Evolutionary conservation across 2,797 vertebrate species (phyloP), one percentile per base, ranked within the genome.

Genomic region (Borostomias antarcticus): DNA sequence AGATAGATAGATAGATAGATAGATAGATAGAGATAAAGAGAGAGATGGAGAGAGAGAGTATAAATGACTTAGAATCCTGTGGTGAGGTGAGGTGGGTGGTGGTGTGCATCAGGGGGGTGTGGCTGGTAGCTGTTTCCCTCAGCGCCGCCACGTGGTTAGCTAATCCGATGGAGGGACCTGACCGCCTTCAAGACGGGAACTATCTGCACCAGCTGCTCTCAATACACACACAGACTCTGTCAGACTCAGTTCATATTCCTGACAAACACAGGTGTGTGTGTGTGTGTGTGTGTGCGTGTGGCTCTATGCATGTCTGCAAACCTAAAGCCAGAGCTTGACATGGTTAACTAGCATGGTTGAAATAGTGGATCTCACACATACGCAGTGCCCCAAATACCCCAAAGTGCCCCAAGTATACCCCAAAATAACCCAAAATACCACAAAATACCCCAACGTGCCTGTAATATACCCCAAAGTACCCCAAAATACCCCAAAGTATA

Each of bases 141-240:
- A n/a, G n/a, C n/a, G n/a, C n/a, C n/a, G n/a, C n/a, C n/a, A n/a
- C n/a, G n/a, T n/a, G n/a, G n/a, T n/a, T n/a, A n/a, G n/a, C n/a
- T 45, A 66, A 70, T 56, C 63, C 43, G 28, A 48, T 23, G 64
- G 48, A 57, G 57, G 64, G 50, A 28, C 23, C 23, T 58, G n/a
- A 62, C 17, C 66, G 30, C 47, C 57, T 66, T 40, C 45, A 51
- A 57, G 73, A 13, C 48, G 50, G 53, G 52, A 62, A 61, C 72
- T 78, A 78, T 83, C 72, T 82, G 70, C 65, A 73, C 67, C 73
- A 82, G 73, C 67, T 63, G 74, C 23, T 72, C 54, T 10, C 30
- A 53, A 65, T 40, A 23, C 17, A 52, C 74, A 60, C 68, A 82
- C 69, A 74, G 52, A 50, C 58, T 58, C 66, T 71, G 35, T 65